These are phyloP conservation scores for Spinibarbus caldwelli DNA, from an alignment of 2,797 vertebrate species.

Conservation along the genomic window DNA sequence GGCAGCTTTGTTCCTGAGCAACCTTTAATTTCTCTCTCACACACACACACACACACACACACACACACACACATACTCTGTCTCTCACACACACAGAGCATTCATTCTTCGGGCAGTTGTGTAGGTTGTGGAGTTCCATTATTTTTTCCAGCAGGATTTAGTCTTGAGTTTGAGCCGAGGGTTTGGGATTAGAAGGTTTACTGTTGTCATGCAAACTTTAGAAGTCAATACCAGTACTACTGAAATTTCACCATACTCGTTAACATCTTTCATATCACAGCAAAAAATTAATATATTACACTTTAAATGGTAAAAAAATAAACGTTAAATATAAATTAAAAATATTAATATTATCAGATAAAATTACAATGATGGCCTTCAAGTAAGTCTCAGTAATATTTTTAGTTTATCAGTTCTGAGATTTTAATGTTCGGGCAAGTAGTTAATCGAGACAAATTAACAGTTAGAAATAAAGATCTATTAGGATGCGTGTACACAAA, in stretches of 20 bases:
- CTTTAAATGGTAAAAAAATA: neutral
- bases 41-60: neutral
- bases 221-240: neutral
- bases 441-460: neutral
- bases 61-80: too few species aligned
- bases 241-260: neutral
- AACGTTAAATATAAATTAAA: neutral
- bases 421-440: neutral
- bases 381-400: neutral
- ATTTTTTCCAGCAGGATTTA: neutral
- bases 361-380: neutral
- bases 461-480: neutral
- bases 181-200: neutral
- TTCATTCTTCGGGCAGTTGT: conserved; percentile 4
- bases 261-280: neutral
- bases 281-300: neutral
- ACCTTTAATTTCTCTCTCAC: conserved; percentile 47
- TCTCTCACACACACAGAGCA: too few species aligned
- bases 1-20: conserved; percentile 49
- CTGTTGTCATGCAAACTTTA: neutral
- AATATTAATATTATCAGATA: neutral
- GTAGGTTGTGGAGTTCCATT: neutral
- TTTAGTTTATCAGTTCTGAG: neutral
- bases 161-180: neutral
- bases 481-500: neutral